A percentile compares a stretch with the other conserved stretches of the same genome.
phyloP scores from a whole-genome alignment of 2,797 vertebrate genomes.

The Catharus ustulatus region DNA sequence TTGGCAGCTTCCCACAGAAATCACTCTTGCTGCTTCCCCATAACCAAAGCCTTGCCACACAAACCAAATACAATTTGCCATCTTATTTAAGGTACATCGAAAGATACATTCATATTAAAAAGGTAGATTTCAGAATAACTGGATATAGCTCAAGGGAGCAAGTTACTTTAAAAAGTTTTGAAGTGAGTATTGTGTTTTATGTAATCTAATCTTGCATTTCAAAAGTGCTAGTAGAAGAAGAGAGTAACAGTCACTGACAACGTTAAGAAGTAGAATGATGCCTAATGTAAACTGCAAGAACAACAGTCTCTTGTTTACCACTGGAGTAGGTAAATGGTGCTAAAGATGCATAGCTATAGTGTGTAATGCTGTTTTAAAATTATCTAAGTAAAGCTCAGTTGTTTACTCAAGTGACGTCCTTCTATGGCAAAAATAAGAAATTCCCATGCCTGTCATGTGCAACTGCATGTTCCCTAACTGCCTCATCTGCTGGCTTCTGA shows the following conservation, averaged over 20 bases:
- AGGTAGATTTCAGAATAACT: neutral
- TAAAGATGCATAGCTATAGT: neutral
- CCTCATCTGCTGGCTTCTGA: neutral
- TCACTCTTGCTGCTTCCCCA: neutral
- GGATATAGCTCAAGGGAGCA: neutral
- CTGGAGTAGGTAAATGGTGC: neutral
- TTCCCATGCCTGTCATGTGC: conserved; percentile 27
- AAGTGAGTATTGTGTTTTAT: neutral
- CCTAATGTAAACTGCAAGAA: neutral
- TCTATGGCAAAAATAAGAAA: conserved; percentile 44
- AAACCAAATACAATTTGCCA: neutral
- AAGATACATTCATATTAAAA: neutral
- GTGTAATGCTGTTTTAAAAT: neutral
- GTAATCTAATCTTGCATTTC: neutral
- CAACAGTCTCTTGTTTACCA: neutral
- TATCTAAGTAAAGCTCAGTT: neutral
- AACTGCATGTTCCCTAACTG: neutral
- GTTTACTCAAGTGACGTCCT: conserved; percentile 26
- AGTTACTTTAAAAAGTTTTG: neutral
- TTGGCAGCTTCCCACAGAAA: neutral
- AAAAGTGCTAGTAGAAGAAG: neutral
- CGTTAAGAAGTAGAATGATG: neutral
- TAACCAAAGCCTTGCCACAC: neutral
- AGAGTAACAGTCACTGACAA: neutral
- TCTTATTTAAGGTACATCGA: neutral